Evolutionary conservation across 2,113 vertebrate genomes (phyloP), one percentile per base, ranked within the genome.

Genomic region (Malurus cyaneus): DNA sequence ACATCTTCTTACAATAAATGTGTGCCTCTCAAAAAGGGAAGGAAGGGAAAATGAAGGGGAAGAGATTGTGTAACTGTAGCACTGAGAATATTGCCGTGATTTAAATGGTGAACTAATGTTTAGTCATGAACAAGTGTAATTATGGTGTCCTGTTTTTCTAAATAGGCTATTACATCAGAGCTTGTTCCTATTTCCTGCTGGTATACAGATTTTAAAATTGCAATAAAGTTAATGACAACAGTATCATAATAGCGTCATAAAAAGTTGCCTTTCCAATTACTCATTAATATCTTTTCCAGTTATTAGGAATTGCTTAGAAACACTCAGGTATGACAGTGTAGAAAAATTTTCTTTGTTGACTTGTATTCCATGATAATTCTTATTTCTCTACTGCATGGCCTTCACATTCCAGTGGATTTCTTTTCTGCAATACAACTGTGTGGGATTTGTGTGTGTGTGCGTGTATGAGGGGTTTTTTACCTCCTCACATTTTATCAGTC

Each of bases 161-260:
- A 91, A 20, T 25, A 76, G 53, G 39, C 34, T 81, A 5, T 94
- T 91, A 71, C 57, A 76, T 94, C 66, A 76, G 57, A 93, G 17
- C n/a, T n/a, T 94, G 61, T 50, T 65, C 8, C 4, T 25, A 8
- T 76, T 95, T 96, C 87, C 81, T 96, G 60, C 69, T 84, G 56
- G 25, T 42, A 14, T 39, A n/a, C 14, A 57, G 49, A 23, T 52
- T 52, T 72, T 79, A 31, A 85, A 87, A 67, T 65, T 3, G 17
- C 74, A 42, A 5, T 82, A 44, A 61, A 88, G 50, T 61, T 80
- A 46, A 69, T 89, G 74, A 82, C 93, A 86, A 53, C 17, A 54
- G n/a, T 57, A 61, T 91, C 65, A 29, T 46, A 50, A 74, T 36
- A 65, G 29, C 11, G 3, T 89, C 46, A 21, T 59, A 39, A 84